These are phyloP conservation scores for Leptinotarsa haldemani DNA, from an alignment of 2,888 invertebrate species.

Conservation along the genomic window DNA sequence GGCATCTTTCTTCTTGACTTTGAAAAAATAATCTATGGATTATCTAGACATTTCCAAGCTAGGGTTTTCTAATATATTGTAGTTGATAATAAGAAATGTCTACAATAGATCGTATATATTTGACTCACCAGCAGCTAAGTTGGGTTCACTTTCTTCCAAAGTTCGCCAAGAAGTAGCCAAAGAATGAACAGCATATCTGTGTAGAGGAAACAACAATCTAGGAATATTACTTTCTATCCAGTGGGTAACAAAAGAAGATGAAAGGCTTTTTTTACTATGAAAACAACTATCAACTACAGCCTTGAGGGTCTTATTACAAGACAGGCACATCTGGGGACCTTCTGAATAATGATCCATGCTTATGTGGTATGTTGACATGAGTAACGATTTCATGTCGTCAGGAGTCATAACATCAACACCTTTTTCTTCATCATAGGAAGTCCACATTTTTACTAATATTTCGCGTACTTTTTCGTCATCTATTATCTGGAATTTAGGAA, in stretches of 20 bases:
- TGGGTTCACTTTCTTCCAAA: slow-evolving; percentile 60
- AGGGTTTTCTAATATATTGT: too few relatives aligned
- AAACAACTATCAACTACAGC: slow-evolving; percentile 84
- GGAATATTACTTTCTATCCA: slow-evolving; percentile 86
- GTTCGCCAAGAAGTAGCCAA: slow-evolving; percentile 71
- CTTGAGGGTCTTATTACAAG: slow-evolving; percentile 78
- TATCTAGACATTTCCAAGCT: too few relatives aligned
- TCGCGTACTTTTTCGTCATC: slow-evolving; percentile 73
- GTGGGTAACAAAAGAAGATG: slow-evolving; percentile 81
- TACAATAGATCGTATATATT: neutral
- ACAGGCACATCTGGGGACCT: slow-evolving; percentile 68
- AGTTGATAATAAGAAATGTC: too few relatives aligned
- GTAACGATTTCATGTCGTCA: slow-evolving; percentile 73
- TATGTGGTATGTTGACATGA: slow-evolving; percentile 81
- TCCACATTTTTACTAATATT: slow-evolving; percentile 75
- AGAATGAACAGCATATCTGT: slow-evolving; percentile 71
- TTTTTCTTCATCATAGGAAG: slow-evolving; percentile 63
- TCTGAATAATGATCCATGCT: slow-evolving; percentile 84
- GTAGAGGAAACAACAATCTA: slow-evolving; percentile 79
- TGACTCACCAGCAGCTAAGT: slow-evolving; percentile 60
- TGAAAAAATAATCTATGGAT: too few relatives aligned
- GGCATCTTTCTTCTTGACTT: too few relatives aligned
- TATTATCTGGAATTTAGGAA: slow-evolving; percentile 60
- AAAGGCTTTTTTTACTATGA: slow-evolving; percentile 80
- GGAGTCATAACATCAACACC: slow-evolving; percentile 71